A percentile compares a stretch with the other conserved stretches of the same genome.
phyloP scores from a whole-genome alignment of 2,888 invertebrate species.

The Muschampia plurimacula region DNA sequence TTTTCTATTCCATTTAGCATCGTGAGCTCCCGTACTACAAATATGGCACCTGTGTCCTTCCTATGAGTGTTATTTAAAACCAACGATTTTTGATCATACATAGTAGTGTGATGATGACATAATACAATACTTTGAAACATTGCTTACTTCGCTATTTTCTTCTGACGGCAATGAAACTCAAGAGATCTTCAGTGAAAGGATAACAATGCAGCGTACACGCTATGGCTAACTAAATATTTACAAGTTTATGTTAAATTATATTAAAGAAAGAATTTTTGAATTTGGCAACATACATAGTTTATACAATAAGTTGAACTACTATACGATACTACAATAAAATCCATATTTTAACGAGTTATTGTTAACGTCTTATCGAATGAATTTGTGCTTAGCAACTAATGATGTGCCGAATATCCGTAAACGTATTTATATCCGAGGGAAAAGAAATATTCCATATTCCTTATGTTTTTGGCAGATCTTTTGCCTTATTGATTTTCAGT shows the following conservation, averaged over 20 bases:
- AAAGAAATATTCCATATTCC: no score
- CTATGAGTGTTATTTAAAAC: slow-evolving; percentile 9
- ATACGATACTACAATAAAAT: not conserved
- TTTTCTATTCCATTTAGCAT: no score
- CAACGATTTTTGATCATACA: not conserved
- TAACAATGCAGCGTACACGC: slow-evolving; percentile 80
- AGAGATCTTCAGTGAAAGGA: slow-evolving; percentile 86
- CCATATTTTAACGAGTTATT: not conserved
- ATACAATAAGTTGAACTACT: not conserved
- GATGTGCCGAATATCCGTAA: no score
- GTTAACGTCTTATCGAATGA: not conserved
- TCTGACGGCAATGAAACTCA: slow-evolving; percentile 80
- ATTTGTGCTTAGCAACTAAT: slow-evolving; percentile 7
- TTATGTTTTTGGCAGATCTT: no score
- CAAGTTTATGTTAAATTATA: slow-evolving; percentile 44
- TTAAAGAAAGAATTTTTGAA: not conserved
- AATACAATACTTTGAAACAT: slow-evolving; percentile 60
- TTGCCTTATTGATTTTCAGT: no score
- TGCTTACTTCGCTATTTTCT: slow-evolving; percentile 68
- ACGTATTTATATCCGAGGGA: no score
- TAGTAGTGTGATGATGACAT: slow-evolving; percentile 38
- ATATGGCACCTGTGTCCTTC: slow-evolving; percentile 59
- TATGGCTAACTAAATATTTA: slow-evolving; percentile 59
- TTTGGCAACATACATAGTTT: slow-evolving; percentile 1
- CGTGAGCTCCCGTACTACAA: slow-evolving; percentile 5